Conservation (phyloP, 1,140 invertebrate species). For the Coenobita brevimanus region DNA sequence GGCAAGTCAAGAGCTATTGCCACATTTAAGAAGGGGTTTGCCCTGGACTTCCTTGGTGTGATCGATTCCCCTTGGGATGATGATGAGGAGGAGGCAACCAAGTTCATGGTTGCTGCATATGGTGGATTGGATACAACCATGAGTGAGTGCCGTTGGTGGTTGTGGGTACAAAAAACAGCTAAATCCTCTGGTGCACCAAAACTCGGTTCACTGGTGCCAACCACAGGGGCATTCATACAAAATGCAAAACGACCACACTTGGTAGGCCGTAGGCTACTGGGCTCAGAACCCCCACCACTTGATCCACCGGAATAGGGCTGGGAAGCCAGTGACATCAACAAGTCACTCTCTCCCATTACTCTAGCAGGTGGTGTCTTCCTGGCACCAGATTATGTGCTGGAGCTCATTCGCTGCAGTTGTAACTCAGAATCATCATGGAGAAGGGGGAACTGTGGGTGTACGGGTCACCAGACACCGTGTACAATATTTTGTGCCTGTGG, state of each 20-base stretch:
- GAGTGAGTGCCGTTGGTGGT: not conserved
- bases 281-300: not conserved
- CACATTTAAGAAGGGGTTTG: slow-evolving; percentile 1
- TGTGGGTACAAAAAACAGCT: not conserved
- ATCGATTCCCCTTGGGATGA: not conserved
- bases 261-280: not conserved
- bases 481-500: too few species aligned
- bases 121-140: not conserved
- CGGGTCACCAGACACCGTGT: too few species aligned
- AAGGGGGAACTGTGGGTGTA: too few species aligned
- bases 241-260: not conserved
- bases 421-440: too few species aligned
- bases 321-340: not conserved
- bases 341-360: slow-evolving; percentile 2
- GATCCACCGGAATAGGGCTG: not conserved
- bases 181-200: not conserved
- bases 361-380: not conserved
- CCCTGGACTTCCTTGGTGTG: not conserved
- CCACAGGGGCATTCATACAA: not conserved
- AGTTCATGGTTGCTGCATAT: not conserved
- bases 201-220: not conserved
- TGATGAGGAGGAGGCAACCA: not conserved
- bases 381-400: not conserved
- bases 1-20: slow-evolving; percentile 2
- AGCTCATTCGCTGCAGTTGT: not conserved